These are phyloP conservation scores for Sarotherodon lohbergeri DNA, from an alignment of 2,113 vertebrate genomes.

Conservation along the genomic window DNA sequence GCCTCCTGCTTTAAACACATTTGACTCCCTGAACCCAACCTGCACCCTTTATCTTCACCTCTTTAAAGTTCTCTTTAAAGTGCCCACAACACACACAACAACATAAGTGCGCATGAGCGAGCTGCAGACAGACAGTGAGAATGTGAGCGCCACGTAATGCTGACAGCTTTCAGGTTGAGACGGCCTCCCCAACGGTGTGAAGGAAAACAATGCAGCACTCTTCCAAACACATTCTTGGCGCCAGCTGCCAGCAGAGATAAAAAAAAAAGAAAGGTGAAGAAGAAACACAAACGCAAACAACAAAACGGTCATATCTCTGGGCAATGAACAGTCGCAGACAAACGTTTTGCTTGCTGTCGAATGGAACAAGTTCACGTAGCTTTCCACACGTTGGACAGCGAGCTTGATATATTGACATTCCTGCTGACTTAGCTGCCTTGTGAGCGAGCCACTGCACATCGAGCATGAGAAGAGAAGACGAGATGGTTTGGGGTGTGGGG, in stretches of 20 bases:
- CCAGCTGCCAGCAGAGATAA: slow-evolving; percentile 16
- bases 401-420: not conserved
- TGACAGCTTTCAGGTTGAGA: slow-evolving; percentile 12
- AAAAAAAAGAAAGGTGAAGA: slow-evolving; percentile 4
- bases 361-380: not conserved
- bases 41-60: not conserved
- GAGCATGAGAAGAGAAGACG: not conserved
- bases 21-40: not conserved
- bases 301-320: not conserved
- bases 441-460: not conserved
- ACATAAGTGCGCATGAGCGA: not conserved
- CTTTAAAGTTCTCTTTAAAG: not conserved
- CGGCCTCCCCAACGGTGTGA: slow-evolving; percentile 9
- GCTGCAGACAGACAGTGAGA: not conserved
- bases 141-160: not conserved
- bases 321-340: slow-evolving; percentile 7
- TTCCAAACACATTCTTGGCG: slow-evolving; percentile 26
- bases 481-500: not conserved
- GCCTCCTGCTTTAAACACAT: not conserved
- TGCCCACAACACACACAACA: not conserved
- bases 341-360: slow-evolving; percentile 11
- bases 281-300: slow-evolving; percentile 3
- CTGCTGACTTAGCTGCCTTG: not conserved
- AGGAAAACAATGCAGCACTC: slow-evolving; percentile 32
- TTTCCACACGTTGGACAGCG: not conserved